A percentile compares a stretch with the other conserved stretches of the same genome.
Conservation (phyloP, 1,140 invertebrate species). For the Apis dorsata region DNA sequence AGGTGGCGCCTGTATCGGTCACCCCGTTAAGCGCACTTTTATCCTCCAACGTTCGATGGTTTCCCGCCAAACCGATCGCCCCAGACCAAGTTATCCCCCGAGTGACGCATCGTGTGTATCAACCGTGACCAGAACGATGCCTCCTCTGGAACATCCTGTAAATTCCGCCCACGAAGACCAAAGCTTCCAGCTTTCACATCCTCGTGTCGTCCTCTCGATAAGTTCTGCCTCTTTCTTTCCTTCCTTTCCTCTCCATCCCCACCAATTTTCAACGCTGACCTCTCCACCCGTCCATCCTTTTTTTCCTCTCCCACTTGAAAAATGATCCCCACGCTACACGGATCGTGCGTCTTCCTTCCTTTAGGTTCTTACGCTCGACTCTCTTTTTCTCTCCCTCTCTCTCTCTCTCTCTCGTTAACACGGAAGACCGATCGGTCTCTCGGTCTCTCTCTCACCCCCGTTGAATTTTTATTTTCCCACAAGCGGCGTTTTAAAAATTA, state of each 20-base stretch:
- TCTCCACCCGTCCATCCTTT: conserved; percentile 14
- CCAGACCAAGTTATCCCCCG: conserved; percentile 35
- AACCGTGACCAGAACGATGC: conserved; percentile 49
- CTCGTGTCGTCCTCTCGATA: conserved; percentile 35
- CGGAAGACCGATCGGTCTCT: conserved; percentile 58
- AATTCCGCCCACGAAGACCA: conserved; percentile 55
- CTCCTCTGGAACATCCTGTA: conserved; percentile 67
- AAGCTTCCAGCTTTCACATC: not conserved
- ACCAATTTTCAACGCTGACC: conserved; percentile 44
- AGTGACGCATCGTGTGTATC: conserved; percentile 56
- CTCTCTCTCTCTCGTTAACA: conserved; percentile 40
- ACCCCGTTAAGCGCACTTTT: conserved; percentile 57
- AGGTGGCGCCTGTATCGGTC: conserved; percentile 45
- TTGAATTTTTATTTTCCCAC: conserved; percentile 76
- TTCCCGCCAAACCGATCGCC: conserved; percentile 64
- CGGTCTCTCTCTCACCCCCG: conserved; percentile 47
- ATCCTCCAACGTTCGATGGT: conserved; percentile 57
- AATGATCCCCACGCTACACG: conserved; percentile 53
- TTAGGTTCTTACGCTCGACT: conserved; percentile 37
- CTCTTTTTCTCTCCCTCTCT: not conserved
- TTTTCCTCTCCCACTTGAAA: conserved; percentile 59
- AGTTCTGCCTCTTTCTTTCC: conserved; percentile 11
- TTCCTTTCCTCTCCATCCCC: conserved; percentile 22
- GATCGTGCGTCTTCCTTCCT: conserved; percentile 18
- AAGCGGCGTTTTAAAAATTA: conserved; percentile 77